Base-by-base conservation (phyloP, 2,888 invertebrate species). In the Tenthredo distinguenda region DNA sequence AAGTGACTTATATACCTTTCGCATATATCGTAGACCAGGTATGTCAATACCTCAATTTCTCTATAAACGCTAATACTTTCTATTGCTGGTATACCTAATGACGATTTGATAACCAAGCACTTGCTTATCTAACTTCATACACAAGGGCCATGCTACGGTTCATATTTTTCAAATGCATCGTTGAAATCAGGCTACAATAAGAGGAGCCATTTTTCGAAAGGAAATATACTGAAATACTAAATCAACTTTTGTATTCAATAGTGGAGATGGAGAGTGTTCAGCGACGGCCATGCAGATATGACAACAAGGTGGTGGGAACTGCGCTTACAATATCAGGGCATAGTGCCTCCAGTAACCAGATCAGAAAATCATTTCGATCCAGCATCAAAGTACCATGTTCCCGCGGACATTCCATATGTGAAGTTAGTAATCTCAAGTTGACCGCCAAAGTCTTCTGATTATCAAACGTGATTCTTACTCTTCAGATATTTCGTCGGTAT, bases 181-280 rank as follows among this genome's bases (percentile, higher is more conserved):
- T 12, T 34, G 2, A 77, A 47, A 40, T 31, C 26, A n/a, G 43
- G 7, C 6, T 21, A 34, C 34, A 81, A 15, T 21, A 65, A 21
- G 34, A 4, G 4, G 3, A 74, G 18, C 37, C n/a, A 82, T 72
- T 71, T 84, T 84, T 26, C 18, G 68, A 10, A 77, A 65, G 26
- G 34, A 58, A 82, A 82, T 40, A 6, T 40, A 40, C 37, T 77
- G 9, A 12, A 71, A 43, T 65, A 21, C 34, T 43, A 40, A 21
- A 62, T 62, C 81, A 55, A 37, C 76, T 55, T 74, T 85, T 65
- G 62, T 76, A 83, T 47, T 50, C 71, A 31, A 85, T 92, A 96
- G 96, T 98, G 97, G 97, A 95, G 98, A 7, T 97, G 97, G 96
- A 95, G 96, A 74, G 95, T 97, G 0, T 97, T 97, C 90, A 95